phyloP scores from a whole-genome alignment of 2,113 vertebrate species.

The Panthera uncia region DNA sequence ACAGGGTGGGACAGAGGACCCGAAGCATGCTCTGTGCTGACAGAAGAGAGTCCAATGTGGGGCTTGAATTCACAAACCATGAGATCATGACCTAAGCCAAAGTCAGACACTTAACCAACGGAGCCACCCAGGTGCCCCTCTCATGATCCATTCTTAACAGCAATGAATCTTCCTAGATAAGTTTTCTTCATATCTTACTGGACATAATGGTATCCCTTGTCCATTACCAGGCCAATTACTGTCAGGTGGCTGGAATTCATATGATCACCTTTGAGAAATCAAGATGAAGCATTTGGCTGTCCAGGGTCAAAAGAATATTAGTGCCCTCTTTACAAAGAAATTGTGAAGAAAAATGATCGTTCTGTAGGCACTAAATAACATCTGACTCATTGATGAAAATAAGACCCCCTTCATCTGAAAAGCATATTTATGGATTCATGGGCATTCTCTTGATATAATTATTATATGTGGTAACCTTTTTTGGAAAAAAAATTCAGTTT shows the following conservation, averaged over 20 bases:
- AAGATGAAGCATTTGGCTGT: neutral
- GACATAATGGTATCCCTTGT: neutral
- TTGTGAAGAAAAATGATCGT: neutral
- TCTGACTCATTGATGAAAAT: neutral
- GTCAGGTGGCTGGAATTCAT: neutral
- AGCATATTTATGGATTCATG: neutral
- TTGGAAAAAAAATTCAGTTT: no score
- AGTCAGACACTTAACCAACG: no score
- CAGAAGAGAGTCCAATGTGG: no score
- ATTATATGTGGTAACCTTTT: neutral
- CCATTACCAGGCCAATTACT: neutral
- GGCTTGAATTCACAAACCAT: no score
- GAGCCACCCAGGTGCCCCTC: no score
- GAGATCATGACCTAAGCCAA: no score
- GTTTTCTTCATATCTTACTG: neutral
- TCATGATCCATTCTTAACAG: neutral
- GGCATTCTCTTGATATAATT: neutral
- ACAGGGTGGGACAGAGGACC: no score
- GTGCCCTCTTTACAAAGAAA: neutral
- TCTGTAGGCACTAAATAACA: neutral
- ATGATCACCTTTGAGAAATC: neutral
- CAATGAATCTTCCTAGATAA: neutral
- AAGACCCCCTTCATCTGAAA: neutral
- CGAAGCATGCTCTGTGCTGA: no score
- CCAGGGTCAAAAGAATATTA: neutral